Conservation (phyloP, 2,113 vertebrate species). For the Apaloderma vittatum region DNA sequence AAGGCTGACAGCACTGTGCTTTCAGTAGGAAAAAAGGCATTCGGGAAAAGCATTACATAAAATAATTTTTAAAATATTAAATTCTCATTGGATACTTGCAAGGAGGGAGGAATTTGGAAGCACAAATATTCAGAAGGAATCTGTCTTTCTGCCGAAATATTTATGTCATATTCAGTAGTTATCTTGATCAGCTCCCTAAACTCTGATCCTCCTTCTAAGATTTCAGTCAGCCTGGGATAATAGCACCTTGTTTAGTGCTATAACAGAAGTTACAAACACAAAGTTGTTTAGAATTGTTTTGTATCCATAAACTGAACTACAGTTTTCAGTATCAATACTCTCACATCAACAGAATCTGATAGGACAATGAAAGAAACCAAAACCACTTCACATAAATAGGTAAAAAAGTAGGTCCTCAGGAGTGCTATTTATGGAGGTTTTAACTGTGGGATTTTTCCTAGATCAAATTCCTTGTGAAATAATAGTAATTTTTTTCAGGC, state of each 20-base stretch:
- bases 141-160: neutral
- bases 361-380: neutral
- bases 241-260: neutral
- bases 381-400: neutral
- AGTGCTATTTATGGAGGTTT: neutral
- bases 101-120: neutral
- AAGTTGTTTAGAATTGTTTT: neutral
- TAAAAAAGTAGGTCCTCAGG: neutral
- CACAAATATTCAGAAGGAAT: neutral
- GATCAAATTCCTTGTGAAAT: neutral
- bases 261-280: neutral
- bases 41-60: neutral
- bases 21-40: neutral
- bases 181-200: neutral
- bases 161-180: neutral
- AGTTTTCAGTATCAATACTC: neutral
- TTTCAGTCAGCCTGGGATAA: neutral
- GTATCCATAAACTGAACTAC: neutral
- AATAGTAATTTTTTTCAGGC: neutral
- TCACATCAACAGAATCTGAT: neutral
- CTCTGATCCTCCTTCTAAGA: neutral
- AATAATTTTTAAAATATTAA: neutral
- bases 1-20: neutral
- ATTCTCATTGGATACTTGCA: rapidly evolving
- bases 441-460: neutral